Percentiles rank a stretch among this genome's conserved stretches.
These are phyloP conservation scores for Melanotaenia pygmaea DNA, from an alignment of 2,797 vertebrate species.

Conservation along the genomic window DNA sequence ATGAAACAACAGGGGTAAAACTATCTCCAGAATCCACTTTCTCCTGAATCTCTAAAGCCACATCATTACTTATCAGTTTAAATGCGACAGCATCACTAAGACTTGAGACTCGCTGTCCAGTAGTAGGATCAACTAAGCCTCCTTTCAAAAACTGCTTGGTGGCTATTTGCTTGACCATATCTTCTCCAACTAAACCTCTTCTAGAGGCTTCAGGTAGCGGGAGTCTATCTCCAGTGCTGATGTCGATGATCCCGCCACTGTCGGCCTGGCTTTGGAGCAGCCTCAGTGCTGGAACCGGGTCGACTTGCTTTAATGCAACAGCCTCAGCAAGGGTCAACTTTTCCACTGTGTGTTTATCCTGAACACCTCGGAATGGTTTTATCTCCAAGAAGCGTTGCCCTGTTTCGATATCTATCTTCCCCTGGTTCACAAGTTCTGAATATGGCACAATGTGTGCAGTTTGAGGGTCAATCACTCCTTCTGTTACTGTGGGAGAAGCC, in stretches of 20 bases:
- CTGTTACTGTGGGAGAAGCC: conserved; percentile 72
- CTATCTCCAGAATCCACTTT: conserved; percentile 43
- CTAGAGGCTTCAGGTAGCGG: conserved; percentile 83
- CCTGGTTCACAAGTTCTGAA: conserved; percentile 88
- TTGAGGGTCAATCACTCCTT: conserved; percentile 86
- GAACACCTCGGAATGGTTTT: conserved; percentile 85
- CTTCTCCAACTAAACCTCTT: conserved; percentile 82
- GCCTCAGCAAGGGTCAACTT: conserved; percentile 82
- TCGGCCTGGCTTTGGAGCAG: conserved; percentile 90
- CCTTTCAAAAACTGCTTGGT: conserved; percentile 84
- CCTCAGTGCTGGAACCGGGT: conserved; percentile 83
- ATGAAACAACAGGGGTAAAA: conserved; percentile 55
- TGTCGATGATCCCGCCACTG: conserved; percentile 87
- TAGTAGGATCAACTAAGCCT: conserved; percentile 82
- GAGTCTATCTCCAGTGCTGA: conserved; percentile 81
- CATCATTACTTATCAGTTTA: conserved; percentile 79
- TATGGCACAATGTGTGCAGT: conserved; percentile 88
- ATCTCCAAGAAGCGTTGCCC: conserved; percentile 92
- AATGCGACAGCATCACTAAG: conserved; percentile 81
- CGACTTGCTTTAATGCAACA: conserved; percentile 79
- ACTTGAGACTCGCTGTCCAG: conserved; percentile 74
- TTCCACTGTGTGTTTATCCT: conserved; percentile 65
- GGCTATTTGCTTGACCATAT: conserved; percentile 84
- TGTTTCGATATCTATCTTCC: conserved; percentile 91
- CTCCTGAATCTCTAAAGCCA: conserved; percentile 76